A percentile compares a stretch with the other conserved stretches of the same genome.
Evolutionary conservation across 2,113 vertebrate species (phyloP).

Genomic region (Notiomystis cincta): DNA sequence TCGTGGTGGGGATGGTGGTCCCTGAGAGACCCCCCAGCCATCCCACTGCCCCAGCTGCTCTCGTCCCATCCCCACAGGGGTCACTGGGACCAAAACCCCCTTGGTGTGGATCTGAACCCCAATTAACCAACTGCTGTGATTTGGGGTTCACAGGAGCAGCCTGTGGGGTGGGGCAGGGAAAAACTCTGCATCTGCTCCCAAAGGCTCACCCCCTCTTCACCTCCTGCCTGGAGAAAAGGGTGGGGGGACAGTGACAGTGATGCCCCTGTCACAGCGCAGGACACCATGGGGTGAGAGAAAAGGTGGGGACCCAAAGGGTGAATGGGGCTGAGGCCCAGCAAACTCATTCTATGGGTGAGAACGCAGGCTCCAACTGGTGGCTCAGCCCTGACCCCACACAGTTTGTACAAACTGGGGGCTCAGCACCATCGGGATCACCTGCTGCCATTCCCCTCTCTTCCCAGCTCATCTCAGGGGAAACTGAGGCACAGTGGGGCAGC

Average conservation of each 20-base stretch:
- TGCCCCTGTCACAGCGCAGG: accelerated
- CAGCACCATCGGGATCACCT: neutral
- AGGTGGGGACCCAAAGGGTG: neutral
- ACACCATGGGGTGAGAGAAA: accelerated
- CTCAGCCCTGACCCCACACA: neutral
- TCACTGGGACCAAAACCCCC: neutral
- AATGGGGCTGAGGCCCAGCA: neutral
- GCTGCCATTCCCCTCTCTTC: neutral
- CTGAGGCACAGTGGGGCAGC: neutral
- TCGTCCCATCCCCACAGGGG: accelerated
- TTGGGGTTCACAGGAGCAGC: neutral
- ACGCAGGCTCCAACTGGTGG: accelerated
- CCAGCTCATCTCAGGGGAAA: neutral
- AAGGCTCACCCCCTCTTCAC: neutral
- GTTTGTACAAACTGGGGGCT: accelerated
- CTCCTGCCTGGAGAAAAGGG: neutral
- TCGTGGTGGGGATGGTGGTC: neutral
- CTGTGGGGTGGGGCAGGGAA: neutral
- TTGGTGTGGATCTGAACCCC: neutral
- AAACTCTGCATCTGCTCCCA: accelerated
- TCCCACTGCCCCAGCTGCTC: neutral
- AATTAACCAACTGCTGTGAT: neutral
- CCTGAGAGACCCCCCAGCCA: neutral
- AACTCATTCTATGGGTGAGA: neutral
- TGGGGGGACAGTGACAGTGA: neutral